Evolutionary conservation across 2,797 vertebrate species (phyloP).

Genomic region (Siniperca scherzeri): DNA sequence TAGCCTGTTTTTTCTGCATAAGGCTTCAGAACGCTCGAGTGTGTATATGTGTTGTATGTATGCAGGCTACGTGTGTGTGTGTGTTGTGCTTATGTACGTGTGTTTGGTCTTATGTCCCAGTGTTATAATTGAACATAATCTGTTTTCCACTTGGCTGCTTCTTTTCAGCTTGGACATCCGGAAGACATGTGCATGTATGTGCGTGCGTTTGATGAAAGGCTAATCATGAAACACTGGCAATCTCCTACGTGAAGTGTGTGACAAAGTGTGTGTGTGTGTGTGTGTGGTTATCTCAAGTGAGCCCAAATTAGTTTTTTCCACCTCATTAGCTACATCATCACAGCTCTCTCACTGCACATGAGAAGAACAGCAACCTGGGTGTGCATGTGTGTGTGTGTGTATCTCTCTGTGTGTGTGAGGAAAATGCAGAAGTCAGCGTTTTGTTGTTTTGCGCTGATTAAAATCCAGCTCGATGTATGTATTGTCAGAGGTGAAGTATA

Average conservation of each 20-base stretch:
- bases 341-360: conserved; percentile 54
- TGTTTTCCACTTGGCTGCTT: conserved; percentile 64
- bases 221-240: conserved; percentile 43
- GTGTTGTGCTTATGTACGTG: not conserved
- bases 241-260: conserved; percentile 51
- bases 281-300: conserved; percentile 74
- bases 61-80: conserved; percentile 2
- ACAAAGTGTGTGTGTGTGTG: conserved; percentile 46
- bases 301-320: conserved; percentile 80
- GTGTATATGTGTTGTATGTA: not conserved
- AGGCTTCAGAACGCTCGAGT: not conserved
- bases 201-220: conserved; percentile 44
- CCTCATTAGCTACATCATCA: conserved; percentile 83
- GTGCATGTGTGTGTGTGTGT: conserved; percentile 30
- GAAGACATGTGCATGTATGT: conserved; percentile 13
- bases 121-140: conserved; percentile 72
- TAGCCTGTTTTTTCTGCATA: not conserved
- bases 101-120: conserved; percentile 50
- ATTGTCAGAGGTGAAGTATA: not conserved
- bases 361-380: conserved; percentile 28
- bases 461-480: conserved; percentile 10
- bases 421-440: conserved; percentile 42
- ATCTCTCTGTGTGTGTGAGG: conserved; percentile 23
- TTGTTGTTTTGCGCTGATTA: conserved; percentile 6
- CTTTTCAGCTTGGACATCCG: conserved; percentile 53